phyloP scores from a whole-genome alignment of 2,797 vertebrate species.

The Molothrus aeneus region DNA sequence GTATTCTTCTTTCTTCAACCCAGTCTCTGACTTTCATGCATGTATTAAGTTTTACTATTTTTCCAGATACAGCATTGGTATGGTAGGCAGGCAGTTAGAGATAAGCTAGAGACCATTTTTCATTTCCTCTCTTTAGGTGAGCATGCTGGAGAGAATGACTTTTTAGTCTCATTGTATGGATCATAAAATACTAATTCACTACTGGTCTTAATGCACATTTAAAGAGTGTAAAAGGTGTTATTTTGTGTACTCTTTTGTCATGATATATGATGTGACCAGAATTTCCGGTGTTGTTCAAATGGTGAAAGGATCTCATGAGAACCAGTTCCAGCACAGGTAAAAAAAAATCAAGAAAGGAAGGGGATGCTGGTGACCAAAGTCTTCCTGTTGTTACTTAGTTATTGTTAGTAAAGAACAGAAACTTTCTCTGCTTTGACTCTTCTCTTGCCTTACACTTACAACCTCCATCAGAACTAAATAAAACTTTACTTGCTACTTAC shows the following conservation, averaged over 20 bases:
- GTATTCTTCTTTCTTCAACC: neutral
- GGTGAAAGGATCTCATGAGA: neutral
- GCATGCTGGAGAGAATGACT: neutral
- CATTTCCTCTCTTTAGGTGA: conserved; percentile 10
- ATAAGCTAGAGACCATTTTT: conserved; percentile 12
- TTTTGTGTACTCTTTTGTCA: neutral
- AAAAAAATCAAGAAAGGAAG: neutral
- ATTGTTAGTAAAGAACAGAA: neutral
- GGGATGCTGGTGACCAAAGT: neutral
- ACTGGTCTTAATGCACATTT: neutral
- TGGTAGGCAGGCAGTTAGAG: neutral
- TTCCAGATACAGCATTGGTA: neutral
- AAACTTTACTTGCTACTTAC: neutral
- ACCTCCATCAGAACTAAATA: neutral
- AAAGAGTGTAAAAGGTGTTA: neutral
- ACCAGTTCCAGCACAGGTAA: neutral
- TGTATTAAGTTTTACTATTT: neutral
- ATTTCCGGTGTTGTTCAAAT: neutral
- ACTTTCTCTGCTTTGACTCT: neutral
- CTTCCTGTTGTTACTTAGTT: neutral
- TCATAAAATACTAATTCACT: conserved; percentile 15
- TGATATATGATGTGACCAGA: neutral
- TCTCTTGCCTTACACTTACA: neutral
- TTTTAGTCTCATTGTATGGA: neutral
- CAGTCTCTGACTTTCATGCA: neutral